These are phyloP conservation scores for Allygus modestus DNA, from an alignment of 2,888 invertebrate genomes.

Conservation along the genomic window DNA sequence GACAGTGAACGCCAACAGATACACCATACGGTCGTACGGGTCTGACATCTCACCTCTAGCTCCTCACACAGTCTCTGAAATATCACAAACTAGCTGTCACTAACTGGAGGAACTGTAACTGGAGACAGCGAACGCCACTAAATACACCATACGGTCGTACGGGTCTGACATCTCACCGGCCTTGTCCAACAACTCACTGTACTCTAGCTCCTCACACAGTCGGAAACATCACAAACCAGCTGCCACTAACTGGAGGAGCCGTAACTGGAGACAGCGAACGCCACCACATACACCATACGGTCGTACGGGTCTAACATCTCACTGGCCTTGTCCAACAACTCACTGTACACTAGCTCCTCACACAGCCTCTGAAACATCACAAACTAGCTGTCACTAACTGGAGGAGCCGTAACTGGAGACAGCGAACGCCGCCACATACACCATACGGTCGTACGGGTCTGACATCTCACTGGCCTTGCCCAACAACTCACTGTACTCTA, in stretches of 20 bases:
- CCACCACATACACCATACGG: slow-evolving; percentile 86
- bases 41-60: too few relatives aligned
- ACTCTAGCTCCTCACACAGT: slow-evolving; percentile 90
- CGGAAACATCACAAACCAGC: slow-evolving; percentile 73
- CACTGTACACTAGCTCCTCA: slow-evolving; percentile 91
- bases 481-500: slow-evolving; percentile 89
- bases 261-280: slow-evolving; percentile 90
- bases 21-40: slow-evolving; percentile 85
- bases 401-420: slow-evolving; percentile 87
- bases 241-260: slow-evolving; percentile 77
- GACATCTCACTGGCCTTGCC: slow-evolving; percentile 84
- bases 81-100: too few relatives aligned
- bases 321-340: slow-evolving; percentile 86
- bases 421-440: slow-evolving; percentile 88
- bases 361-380: slow-evolving; percentile 80
- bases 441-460: slow-evolving; percentile 85
- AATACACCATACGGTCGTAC: slow-evolving; percentile 84
- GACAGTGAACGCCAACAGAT: slow-evolving; percentile 89
- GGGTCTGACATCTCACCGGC: slow-evolving; percentile 82
- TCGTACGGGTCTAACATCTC: slow-evolving; percentile 82
- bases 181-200: slow-evolving; percentile 87
- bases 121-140: slow-evolving; percentile 89
- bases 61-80: too few relatives aligned
- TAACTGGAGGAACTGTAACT: too few relatives aligned
- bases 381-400: slow-evolving; percentile 48